Evolutionary conservation across 1,140 invertebrate species (phyloP), one percentile per base, ranked within the genome.

Genomic region (Maniola jurtina): DNA sequence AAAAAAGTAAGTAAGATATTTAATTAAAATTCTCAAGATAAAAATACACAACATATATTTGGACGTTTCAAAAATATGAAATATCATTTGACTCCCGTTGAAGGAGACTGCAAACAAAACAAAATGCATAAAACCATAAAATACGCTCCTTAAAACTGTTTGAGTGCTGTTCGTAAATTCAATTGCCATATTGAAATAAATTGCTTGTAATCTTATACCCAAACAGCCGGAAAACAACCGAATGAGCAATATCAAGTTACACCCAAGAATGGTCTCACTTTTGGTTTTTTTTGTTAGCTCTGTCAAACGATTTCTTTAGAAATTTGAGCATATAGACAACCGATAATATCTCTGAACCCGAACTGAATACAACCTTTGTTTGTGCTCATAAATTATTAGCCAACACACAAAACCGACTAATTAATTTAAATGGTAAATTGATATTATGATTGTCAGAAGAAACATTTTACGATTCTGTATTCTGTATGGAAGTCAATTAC

Each of bases 191-290:
- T 84, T 86, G 81, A 85, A 89, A 88, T 89, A 87, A 86, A 87
- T 88, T 86, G 86, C 82, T 85, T 88, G 88, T 88, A 90, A 90
- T 88, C 86, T 83, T 88, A 90, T 88, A 90, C 81, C 81, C 82
- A 88, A 89, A 89, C 87, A 89, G 79, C 77, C 80, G 81, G 84
- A 88, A 89, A 89, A 86, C 79, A 84, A 81, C 79, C 84, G 83
- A 88, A 90, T 86, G 79, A 86, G 84, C 81, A 78, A 80, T 90
- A 85, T 90, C 82, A 72, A 75, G 80, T 90, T 90, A 86, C 86
- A 66, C 66, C 71, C 76, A 80, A 81, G 75, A 85, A 86, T 85
- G 79, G 77, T 68, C 71, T 76, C 66, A 73, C 60, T 83, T 74
- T 77, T 87, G 70, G 50, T 76, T 75, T 76, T 79, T 77, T 82